These are phyloP conservation scores for Champsocephalus gunnari DNA, from an alignment of 2,797 vertebrate species.

Conservation along the genomic window DNA sequence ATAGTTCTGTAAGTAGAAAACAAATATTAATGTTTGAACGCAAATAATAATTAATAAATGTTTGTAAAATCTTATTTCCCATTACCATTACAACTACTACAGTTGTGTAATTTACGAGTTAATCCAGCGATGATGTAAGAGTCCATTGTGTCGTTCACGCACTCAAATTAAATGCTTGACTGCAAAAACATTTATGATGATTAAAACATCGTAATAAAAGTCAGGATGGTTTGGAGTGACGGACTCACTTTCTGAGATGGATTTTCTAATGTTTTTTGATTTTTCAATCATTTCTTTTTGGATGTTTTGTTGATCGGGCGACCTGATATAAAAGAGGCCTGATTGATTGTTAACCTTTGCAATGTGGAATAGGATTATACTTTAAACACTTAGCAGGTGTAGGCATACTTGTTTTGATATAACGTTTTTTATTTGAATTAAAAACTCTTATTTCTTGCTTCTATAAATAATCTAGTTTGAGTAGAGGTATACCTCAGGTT, in stretches of 20 bases:
- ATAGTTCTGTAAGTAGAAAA: neutral
- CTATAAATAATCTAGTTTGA: neutral
- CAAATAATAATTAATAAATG: neutral
- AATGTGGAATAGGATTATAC: neutral
- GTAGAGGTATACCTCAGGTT: neutral
- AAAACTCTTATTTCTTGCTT: neutral
- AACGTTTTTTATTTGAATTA: neutral
- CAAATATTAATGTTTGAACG: neutral
- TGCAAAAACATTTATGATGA: neutral
- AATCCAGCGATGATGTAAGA: neutral
- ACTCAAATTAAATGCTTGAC: neutral
- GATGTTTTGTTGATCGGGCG: neutral
- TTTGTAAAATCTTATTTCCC: neutral
- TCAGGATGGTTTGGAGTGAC: neutral
- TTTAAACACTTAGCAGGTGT: neutral
- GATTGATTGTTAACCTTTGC: neutral
- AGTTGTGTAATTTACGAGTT: neutral
- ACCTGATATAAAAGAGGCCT: neutral
- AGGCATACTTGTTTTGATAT: neutral
- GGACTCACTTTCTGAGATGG: too few species aligned
- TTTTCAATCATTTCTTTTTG: neutral
- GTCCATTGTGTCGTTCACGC: neutral
- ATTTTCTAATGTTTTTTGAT: too few species aligned
- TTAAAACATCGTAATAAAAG: neutral
- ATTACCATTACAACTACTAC: too few species aligned